Conservation (phyloP, 2,797 vertebrate species). For the Gadopsis marmoratus region DNA sequence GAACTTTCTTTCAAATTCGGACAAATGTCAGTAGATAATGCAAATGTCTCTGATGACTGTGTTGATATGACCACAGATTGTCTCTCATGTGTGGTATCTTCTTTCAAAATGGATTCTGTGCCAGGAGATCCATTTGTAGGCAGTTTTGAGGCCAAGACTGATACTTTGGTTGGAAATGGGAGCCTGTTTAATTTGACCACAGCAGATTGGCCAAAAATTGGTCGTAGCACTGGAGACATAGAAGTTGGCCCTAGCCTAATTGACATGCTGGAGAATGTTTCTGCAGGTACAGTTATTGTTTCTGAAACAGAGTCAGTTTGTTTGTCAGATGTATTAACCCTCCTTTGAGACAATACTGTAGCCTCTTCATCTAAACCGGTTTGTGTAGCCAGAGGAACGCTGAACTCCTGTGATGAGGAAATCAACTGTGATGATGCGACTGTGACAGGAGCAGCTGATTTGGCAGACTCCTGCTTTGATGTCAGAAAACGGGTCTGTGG, state of each 20-base stretch:
- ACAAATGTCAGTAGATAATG: background rate
- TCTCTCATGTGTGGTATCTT: background rate
- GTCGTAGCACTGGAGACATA: background rate
- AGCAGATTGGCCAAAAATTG: background rate
- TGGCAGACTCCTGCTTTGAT: background rate
- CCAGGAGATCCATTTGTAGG: conserved; percentile 4
- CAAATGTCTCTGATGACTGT: background rate
- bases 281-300: background rate
- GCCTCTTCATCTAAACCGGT: background rate
- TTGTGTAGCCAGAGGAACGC: background rate
- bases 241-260: background rate
- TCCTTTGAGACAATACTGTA: conserved; percentile 2
- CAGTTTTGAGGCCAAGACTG: conserved; percentile 36
- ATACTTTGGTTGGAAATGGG: conserved; percentile 37
- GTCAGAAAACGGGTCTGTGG: background rate
- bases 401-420: conserved; percentile 13
- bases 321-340: background rate
- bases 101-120: background rate
- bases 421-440: background rate
- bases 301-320: conserved; percentile 14
- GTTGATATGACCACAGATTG: background rate
- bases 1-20: conserved; percentile 9
- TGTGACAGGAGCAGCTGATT: background rate
- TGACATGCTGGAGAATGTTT: background rate
- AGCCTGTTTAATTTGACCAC: conserved; percentile 63